Evolutionary conservation across 2,888 invertebrate genomes (phyloP), one percentile per base, ranked within the genome.

Genomic region (Drosophila mettleri): DNA sequence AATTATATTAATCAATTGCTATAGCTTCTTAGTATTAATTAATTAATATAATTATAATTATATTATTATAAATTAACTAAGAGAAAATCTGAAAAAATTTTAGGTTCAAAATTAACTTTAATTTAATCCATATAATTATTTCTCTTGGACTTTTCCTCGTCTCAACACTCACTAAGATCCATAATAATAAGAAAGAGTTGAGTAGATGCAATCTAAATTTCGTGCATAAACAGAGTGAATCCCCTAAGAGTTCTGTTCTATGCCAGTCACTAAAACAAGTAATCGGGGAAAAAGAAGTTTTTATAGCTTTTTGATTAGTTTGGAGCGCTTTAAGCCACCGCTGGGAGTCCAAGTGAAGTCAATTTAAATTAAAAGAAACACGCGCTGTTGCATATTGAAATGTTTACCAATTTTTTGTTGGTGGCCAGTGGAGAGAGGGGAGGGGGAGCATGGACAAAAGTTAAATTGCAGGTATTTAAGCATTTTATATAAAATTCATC

Each of bases 391-490:
- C 76, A 86, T 84, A 75, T 85, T 83, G 86, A 78, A 75, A 70
- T 75, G 86, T 71, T 53, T 48, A 49, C 27, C 45, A 16, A 27
- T 48, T 12, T 2, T 9, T 18, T 16, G 1, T 10, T n/a, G 33
- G 14, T 2, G 29, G 16, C 16, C 36, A 16, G 36, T n/a, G 48
- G 12, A 20, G 20, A 33, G 14, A 16, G 39, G 9, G 34, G 14
- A 36, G 9, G 34, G 14, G 46, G 16, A 9, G 48, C 29, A 18
- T 14, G 34, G 68, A 66, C 72, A 86, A 80, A 89, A 89, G 90
- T 90, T 90, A 89, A 90, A 90, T 90, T 89, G 87, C 89, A 84
- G 90, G 90, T 90, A 90, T 90, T 90, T 90, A 90, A 90, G 88
- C 75, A 83, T 90, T 90, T 90, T 88, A 90, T 90, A 84, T 84